Conservation (phyloP, 2,888 invertebrate genomes). For the Drosophila formosana region DNA sequence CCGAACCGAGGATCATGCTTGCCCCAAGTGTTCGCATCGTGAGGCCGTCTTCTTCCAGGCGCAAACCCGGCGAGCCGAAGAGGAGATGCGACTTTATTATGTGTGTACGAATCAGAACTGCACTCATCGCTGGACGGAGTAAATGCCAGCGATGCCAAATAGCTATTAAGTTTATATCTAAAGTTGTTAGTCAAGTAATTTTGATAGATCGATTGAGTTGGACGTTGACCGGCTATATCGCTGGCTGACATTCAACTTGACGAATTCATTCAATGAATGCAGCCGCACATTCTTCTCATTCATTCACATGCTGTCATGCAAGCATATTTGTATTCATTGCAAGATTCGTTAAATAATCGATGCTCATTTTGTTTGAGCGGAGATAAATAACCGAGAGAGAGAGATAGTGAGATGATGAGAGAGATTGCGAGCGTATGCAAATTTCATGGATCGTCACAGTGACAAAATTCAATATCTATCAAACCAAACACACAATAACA, state of each 20-base stretch:
- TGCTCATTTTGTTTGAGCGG: slow-evolving; percentile 8
- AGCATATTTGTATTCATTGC: slow-evolving; percentile 28
- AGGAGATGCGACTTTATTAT: slow-evolving; percentile 98
- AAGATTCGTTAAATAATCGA: slow-evolving; percentile 30
- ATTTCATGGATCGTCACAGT: slow-evolving; percentile 40
- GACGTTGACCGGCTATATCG: slow-evolving; percentile 9
- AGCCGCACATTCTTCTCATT: slow-evolving; percentile 46
- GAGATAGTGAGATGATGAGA: slow-evolving; percentile 1
- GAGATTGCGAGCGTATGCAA: slow-evolving; percentile 38
- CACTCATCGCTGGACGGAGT: slow-evolving; percentile 98
- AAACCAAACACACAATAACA: slow-evolving; percentile 42
- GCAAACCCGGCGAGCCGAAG: slow-evolving; percentile 97
- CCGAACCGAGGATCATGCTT: slow-evolving; percentile 98
- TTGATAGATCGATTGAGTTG: slow-evolving; percentile 11
- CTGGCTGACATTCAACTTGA: slow-evolving; percentile 24
- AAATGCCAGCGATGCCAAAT: slow-evolving; percentile 45
- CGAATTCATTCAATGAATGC: slow-evolving; percentile 6
- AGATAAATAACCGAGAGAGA: background rate
- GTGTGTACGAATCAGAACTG: slow-evolving; percentile 97
- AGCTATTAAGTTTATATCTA: slow-evolving; percentile 20
- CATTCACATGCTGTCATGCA: background rate
- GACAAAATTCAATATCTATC: slow-evolving; percentile 58
- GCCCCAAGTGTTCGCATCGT: slow-evolving; percentile 97
- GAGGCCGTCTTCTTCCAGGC: slow-evolving; percentile 99
- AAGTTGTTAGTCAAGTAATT: slow-evolving; percentile 22